Conservation (phyloP, 2,113 vertebrate species). For the Sinocyclocheilus maitianheensis region DNA sequence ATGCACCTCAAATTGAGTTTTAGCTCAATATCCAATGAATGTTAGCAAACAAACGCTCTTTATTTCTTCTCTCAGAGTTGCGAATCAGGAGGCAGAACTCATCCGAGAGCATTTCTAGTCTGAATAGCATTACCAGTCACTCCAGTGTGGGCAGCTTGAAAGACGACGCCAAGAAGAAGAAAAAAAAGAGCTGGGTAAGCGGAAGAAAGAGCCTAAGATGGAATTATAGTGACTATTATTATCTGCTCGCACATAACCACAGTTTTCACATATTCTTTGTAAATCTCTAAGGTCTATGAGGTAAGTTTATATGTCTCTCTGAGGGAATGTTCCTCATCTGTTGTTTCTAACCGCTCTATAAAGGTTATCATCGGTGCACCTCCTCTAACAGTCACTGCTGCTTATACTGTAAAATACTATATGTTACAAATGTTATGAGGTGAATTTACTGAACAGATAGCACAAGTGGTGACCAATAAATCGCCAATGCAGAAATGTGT, state of each 20-base stretch:
- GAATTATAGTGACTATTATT: slow-evolving; percentile 21
- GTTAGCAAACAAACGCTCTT: not conserved
- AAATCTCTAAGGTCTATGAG: not conserved
- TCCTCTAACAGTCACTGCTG: not conserved
- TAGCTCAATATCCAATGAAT: not conserved
- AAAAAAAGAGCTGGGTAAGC: slow-evolving; percentile 96
- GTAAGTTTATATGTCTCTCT: slow-evolving; percentile 44
- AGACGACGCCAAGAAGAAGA: slow-evolving; percentile 92
- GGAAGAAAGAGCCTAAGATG: not conserved
- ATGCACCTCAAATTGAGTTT: not conserved
- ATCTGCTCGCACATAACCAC: slow-evolving; percentile 45
- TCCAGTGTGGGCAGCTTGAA: slow-evolving; percentile 92
- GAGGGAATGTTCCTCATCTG: not conserved
- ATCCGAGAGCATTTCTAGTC: slow-evolving; percentile 94
- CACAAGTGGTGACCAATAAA: not conserved
- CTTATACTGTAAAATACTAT: not conserved
- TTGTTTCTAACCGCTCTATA: not conserved
- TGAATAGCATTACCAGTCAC: slow-evolving; percentile 94
- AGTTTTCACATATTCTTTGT: slow-evolving; percentile 45
- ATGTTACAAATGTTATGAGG: not conserved
- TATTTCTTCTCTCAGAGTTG: slow-evolving; percentile 74
- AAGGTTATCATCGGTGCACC: not conserved
- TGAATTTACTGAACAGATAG: not conserved
- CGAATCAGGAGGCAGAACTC: slow-evolving; percentile 93
- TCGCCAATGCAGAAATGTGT: too few relatives aligned